phyloP scores from a whole-genome alignment of 2,888 invertebrate genomes.

The Dilophus febrilis region DNA sequence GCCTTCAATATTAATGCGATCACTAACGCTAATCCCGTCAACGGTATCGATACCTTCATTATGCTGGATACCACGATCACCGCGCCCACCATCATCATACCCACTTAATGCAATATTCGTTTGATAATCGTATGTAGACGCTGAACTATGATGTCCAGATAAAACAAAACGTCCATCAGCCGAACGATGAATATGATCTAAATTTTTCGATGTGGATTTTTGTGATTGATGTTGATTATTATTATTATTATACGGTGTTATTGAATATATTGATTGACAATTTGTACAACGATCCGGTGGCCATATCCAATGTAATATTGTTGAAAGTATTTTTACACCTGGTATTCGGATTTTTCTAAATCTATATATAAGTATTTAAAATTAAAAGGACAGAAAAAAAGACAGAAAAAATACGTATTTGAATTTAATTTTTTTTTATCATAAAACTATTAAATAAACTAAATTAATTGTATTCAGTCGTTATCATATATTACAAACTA shows the following conservation, averaged over 20 bases:
- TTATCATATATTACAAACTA: too few relatives aligned
- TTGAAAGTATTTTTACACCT: slow-evolving; percentile 62
- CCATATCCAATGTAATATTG: slow-evolving; percentile 59
- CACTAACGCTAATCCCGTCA: slow-evolving; percentile 31
- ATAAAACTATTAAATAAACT: too few relatives aligned
- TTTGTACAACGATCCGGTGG: slow-evolving; percentile 50
- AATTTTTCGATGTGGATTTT: slow-evolving; percentile 26
- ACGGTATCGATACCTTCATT: slow-evolving; percentile 15
- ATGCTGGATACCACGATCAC: slow-evolving; percentile 12
- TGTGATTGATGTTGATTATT: too few relatives aligned
- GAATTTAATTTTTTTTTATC: too few relatives aligned
- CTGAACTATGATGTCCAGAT: slow-evolving; percentile 21
- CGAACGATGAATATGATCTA: slow-evolving; percentile 52
- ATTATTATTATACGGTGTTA: too few relatives aligned
- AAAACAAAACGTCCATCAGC: slow-evolving; percentile 61
- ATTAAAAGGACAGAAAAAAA: too few relatives aligned
- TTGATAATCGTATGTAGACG: slow-evolving; percentile 15
- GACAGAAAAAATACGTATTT: too few relatives aligned
- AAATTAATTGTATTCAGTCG: too few relatives aligned
- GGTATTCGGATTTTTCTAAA: slow-evolving; percentile 89
- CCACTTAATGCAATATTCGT: slow-evolving; percentile 3
- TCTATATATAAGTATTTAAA: too few relatives aligned
- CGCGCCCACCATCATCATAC: slow-evolving; percentile 9
- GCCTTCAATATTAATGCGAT: slow-evolving; percentile 33
- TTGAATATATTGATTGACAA: slow-evolving; percentile 31